Conservation (phyloP, 2,888 invertebrate genomes). For the Apeira syringaria region DNA sequence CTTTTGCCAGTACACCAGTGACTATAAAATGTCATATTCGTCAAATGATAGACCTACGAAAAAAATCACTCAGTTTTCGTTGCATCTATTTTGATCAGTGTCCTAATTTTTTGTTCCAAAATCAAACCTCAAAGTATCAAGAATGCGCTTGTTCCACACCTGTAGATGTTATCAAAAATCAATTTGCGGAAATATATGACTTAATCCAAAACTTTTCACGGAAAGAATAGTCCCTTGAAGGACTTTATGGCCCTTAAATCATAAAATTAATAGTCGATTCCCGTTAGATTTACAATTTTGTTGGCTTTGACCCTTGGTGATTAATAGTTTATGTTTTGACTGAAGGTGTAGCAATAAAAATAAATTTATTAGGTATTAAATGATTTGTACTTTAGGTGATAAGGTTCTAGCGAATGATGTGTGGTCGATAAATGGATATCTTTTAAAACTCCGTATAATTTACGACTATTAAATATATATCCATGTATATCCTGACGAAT, state of each 20-base stretch:
- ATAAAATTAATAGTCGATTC: constrained; percentile 38
- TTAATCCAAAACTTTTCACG: constrained; percentile 50
- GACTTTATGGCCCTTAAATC: constrained; percentile 39
- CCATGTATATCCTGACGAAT: too few species aligned
- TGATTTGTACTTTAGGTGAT: constrained; percentile 16
- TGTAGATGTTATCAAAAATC: constrained; percentile 61
- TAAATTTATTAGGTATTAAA: constrained; percentile 27
- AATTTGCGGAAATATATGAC: constrained; percentile 79
- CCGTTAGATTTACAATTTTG: constrained; percentile 51
- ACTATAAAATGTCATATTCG: too few species aligned
- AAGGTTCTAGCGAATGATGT: constrained; percentile 1
- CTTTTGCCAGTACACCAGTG: too few species aligned
- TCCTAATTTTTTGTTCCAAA: too few species aligned
- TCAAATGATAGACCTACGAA: too few species aligned
- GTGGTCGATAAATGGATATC: neutral
- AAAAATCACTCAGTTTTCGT: too few species aligned
- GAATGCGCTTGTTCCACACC: constrained; percentile 42
- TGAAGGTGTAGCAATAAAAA: constrained; percentile 23
- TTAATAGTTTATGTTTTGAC: constrained; percentile 44
- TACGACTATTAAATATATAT: too few species aligned
- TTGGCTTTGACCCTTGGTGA: constrained; percentile 45
- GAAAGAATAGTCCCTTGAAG: constrained; percentile 29
- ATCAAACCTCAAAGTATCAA: constrained; percentile 7
- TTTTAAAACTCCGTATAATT: too few species aligned
- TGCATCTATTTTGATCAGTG: too few species aligned